These are phyloP conservation scores for Griposia aprilina DNA, from an alignment of 2,888 invertebrate species.

Conservation along the genomic window DNA sequence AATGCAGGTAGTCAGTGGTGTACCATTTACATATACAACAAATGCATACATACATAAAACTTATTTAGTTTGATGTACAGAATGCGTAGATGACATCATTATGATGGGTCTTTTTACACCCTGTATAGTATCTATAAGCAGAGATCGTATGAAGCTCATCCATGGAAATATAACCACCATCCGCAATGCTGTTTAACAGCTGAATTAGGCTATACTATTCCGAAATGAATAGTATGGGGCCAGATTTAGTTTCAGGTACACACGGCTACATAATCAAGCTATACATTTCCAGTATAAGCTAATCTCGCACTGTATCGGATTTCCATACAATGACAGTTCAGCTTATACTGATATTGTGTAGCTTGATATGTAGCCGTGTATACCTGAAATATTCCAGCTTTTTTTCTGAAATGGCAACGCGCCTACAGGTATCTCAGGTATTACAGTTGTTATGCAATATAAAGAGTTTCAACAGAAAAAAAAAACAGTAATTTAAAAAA, in stretches of 20 bases:
- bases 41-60: too few relatives aligned
- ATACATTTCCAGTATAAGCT: too few relatives aligned
- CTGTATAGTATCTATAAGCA: background rate
- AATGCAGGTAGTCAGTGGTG: too few relatives aligned
- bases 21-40: too few relatives aligned
- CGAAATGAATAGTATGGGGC: background rate
- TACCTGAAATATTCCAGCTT: background rate
- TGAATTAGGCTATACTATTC: too few relatives aligned
- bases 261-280: too few relatives aligned
- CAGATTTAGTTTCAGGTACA: background rate
- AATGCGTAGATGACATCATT: background rate
- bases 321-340: too few relatives aligned
- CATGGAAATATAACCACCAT: background rate
- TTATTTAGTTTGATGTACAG: background rate
- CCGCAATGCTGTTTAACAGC: background rate
- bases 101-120: too few relatives aligned
- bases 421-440: background rate
- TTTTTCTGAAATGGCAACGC: background rate
- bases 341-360: too few relatives aligned
- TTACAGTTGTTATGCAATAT: background rate
- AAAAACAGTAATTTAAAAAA: too few relatives aligned
- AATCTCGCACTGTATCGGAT: too few relatives aligned
- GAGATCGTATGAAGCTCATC: background rate
- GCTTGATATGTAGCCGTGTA: too few relatives aligned
- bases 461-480: background rate